Evolutionary conservation across 1,140 invertebrate species (phyloP), one percentile per base, ranked within the genome.

Genomic region (Parapsyche elsis): DNA sequence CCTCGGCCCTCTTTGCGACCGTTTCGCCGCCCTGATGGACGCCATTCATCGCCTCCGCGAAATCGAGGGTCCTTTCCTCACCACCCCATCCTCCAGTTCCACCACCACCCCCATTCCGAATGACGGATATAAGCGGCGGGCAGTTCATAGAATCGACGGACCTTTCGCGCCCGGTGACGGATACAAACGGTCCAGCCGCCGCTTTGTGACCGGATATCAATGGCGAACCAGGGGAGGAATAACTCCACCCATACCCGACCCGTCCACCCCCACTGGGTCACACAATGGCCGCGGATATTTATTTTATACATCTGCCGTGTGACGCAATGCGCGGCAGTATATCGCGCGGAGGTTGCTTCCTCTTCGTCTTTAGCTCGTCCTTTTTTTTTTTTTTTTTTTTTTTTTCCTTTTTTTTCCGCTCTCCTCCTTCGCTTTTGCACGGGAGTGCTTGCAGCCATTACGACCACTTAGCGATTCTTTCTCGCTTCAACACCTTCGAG

Each of bases 231-330:
- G n/a, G 24, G 12, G 10, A 23, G 64, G 59, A 75, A 75, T 53
- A 53, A 76, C 49, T 59, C 4, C 14, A n/a, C 23, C 53, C 71
- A 7, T 26, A 9, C 61, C 53, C 30, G n/a, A n/a, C 1, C 44
- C 78, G n/a, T 49, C 30, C 45, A 24, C 14, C 53, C 57, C 59
- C 30, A 73, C 26, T 24, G 59, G 21, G 64, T 67, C 23, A 44
- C 23, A 44, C 80, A 77, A 80, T 57, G 76, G 80, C 71, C 53
- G 23, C 70, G 73, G 59, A 81, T 81, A 81, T 81, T 81, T 81
- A 81, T 81, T 80, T 73, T 77, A 80, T 79, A 79, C 81, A 81
- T 79, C 81, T 81, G 81, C 76, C 77, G 81, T 77, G 23, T 73
- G 78, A 80, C 76, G 81, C 76, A 82, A 79, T 46, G 64, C 26